phyloP scores from a whole-genome alignment of 2,888 invertebrate genomes.

The Cheilosia variabilis region DNA sequence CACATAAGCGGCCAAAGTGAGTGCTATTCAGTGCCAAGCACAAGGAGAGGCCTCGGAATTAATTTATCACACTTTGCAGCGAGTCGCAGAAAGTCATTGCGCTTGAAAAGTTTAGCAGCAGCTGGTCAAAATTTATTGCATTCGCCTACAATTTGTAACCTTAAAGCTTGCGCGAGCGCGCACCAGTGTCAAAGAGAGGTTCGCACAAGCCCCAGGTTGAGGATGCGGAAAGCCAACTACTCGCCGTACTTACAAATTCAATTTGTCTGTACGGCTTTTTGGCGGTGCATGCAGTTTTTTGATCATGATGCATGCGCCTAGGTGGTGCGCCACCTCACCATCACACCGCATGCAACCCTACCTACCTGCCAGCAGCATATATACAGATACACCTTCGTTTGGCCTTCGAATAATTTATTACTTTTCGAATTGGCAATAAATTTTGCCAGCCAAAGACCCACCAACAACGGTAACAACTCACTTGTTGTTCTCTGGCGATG shows the following conservation, averaged over 20 bases:
- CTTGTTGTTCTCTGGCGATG: slow-evolving; percentile 43
- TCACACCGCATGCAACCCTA: slow-evolving; percentile 30
- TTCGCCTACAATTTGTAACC: slow-evolving; percentile 50
- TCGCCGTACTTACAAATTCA: slow-evolving; percentile 47
- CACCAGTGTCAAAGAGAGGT: slow-evolving; percentile 49
- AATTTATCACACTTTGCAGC: slow-evolving; percentile 59
- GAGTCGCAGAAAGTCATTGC: slow-evolving; percentile 45
- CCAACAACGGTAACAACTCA: slow-evolving; percentile 74
- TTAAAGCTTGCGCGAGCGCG: slow-evolving; percentile 36
- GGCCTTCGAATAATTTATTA: slow-evolving; percentile 74
- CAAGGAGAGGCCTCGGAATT: slow-evolving; percentile 45
- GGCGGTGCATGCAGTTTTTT: slow-evolving; percentile 50
- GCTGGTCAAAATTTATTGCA: slow-evolving; percentile 34
- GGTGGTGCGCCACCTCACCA: slow-evolving; percentile 43
- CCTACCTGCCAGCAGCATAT: slow-evolving; percentile 17
- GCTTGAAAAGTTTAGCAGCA: slow-evolving; percentile 35
- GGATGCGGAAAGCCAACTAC: neutral
- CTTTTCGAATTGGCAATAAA: slow-evolving; percentile 74
- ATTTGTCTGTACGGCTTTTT: slow-evolving; percentile 55
- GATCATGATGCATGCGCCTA: slow-evolving; percentile 72
- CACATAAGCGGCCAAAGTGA: slow-evolving; percentile 1
- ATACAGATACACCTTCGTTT: slow-evolving; percentile 38
- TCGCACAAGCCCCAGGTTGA: neutral
- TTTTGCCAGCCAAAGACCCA: slow-evolving; percentile 63
- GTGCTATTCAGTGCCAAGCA: slow-evolving; percentile 42